phyloP scores from a whole-genome alignment of 2,113 vertebrate genomes.

The Mus pahari region DNA sequence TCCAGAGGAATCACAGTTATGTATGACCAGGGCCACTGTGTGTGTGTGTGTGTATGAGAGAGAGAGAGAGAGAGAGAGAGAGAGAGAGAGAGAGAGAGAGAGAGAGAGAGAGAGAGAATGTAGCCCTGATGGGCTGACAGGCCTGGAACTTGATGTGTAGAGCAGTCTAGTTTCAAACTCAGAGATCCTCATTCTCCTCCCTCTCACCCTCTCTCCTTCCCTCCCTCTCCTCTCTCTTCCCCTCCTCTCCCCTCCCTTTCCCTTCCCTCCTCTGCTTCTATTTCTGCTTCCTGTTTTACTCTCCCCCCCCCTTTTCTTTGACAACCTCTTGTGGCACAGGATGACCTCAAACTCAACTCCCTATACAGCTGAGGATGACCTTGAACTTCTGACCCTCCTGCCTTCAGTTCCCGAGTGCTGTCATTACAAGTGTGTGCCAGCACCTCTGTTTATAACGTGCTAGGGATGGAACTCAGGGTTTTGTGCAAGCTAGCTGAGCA shows the following conservation, averaged over 20 bases:
- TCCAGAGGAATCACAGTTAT: background rate
- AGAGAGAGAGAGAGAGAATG: too few species aligned
- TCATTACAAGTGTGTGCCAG: background rate
- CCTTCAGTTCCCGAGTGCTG: background rate
- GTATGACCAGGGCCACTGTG: background rate
- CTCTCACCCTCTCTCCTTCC: fast-evolving
- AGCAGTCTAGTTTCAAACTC: background rate
- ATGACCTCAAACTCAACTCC: background rate
- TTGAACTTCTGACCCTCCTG: background rate
- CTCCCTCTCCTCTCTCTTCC: too few species aligned
- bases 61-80: background rate
- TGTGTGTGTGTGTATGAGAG: background rate
- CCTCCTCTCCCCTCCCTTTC: fast-evolving
- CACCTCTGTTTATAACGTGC: background rate
- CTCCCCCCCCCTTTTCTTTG: background rate
- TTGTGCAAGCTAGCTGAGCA: background rate
- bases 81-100: background rate
- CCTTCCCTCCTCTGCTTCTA: background rate
- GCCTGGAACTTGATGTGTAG: background rate
- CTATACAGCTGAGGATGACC: background rate
- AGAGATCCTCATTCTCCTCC: background rate
- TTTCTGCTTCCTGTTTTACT: background rate
- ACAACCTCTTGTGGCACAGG: background rate
- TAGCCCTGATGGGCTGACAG: background rate
- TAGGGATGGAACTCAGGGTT: background rate